Base-by-base conservation (phyloP, 1,140 invertebrate genomes). In the Contarinia nasturtii region DNA sequence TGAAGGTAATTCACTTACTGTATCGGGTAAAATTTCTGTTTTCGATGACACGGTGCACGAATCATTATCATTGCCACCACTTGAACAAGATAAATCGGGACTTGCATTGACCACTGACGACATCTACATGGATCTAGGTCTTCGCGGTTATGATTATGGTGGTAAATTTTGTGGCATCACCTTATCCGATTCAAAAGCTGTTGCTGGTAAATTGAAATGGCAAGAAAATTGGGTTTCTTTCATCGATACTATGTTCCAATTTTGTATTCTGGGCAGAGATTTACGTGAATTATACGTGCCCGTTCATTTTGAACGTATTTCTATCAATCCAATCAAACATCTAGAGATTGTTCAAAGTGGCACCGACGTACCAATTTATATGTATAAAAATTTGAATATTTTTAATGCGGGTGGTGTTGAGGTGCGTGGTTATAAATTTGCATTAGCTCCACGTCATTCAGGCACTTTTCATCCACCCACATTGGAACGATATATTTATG, bases 181-280 rank as follows among this genome's bases (percentile, higher is more conserved):
- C 2, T 56, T 69, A 12, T 69, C 79, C 1, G 79, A 88, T 55
- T 75, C 79, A 50, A 67, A 73, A 54, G 82, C 77, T 22, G 61
- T 61, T 0, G 57, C 54, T 41, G 86, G 85, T 12, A 67, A 76
- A 54, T 61, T 92, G 33, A 63, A 73, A 47, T 97, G 92, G 92
- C 72, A 73, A 17, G 74, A 79, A 44, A 86, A 95, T 59, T 97
- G 91, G 91, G 78, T 95, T 44, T 79, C 87, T 11, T 96, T 80
- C 63, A 77, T 96, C 56, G 93, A 98, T 57, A 92, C 87, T 0
- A 87, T 97, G 79, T 72, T 98, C 15, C 93, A 98, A 64, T 89
- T 92, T 51, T 76, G 74, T 40, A 83, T 96, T 51, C 64, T 95
- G 18, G 77, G 80, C 36, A 74, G 77, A 50, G 76, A 79, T 50